Evolutionary conservation across 1,140 invertebrate species (phyloP), one percentile per base, ranked within the genome.

Genomic region (Chrysoperla carnea): DNA sequence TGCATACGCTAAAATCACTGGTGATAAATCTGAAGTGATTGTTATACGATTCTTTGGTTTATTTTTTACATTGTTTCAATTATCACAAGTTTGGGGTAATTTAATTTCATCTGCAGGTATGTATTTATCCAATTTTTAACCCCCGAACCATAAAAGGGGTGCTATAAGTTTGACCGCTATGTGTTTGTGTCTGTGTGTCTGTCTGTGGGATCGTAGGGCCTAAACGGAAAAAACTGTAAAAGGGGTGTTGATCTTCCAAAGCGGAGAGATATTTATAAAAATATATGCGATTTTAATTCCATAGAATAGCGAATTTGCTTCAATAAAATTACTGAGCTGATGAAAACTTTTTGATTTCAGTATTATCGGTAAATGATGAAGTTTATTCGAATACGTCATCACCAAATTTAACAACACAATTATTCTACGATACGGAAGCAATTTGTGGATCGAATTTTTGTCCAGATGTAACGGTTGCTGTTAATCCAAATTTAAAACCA

Each of bases 41-140:
- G 79, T 90, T 23, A 80, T 83, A 4, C 64, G 81, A 48, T 90
- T 91, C 61, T 92, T 92, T 56, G 87, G 88, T 0, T 66, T 90
- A 2, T 93, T 93, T 63, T 92, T 91, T 66, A 84, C 90, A 76
- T 79, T 92, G 53, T 94, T 91, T 55, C 91, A 95, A 62, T 80
- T 85, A 66, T 82, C 88, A 0, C 84, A 89, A 60, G 82, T 91
- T 15, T 84, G 85, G 84, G 90, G 90, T 1, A 94, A 94, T 60
- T 67, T 93, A 1, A 84, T 94, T 37, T 91, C 89, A 29, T 94
- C 88, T 2, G 69, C 78, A 50, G 74, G 78, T 79, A 61, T 67
- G 62, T 42, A 23, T 29, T 12, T 40, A 8, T 40, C 7, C 7
- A 8, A 11, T 39, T 4, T 11, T 40, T 13, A 7, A 3, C 27